Evolutionary conservation across 2,113 vertebrate genomes (phyloP).

Genomic region (Gadus chalcogrammus): DNA sequence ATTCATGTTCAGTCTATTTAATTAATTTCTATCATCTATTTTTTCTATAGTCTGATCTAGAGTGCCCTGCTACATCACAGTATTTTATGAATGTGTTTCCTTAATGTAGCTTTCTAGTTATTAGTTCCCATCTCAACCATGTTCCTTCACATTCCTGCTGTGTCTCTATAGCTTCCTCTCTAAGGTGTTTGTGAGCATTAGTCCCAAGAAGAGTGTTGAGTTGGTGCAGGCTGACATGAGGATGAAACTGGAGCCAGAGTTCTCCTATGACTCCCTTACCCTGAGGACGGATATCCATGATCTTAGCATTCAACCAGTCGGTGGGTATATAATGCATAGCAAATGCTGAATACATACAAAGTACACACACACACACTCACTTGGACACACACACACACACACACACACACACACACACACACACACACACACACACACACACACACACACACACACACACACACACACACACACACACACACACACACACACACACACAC

Average conservation of each 20-base stretch:
- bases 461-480: slow-evolving; percentile 5
- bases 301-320: slow-evolving; percentile 44
- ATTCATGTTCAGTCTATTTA: no score
- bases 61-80: no score
- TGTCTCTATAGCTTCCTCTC: slow-evolving; percentile 46
- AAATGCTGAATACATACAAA: background rate
- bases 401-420: background rate
- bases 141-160: no score
- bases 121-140: no score
- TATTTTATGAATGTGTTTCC: no score
- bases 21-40: no score
- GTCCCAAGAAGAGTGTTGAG: slow-evolving; percentile 47
- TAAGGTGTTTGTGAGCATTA: slow-evolving; percentile 47
- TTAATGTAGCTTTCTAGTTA: no score
- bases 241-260: slow-evolving; percentile 27
- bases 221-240: slow-evolving; percentile 43
- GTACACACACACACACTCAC: background rate
- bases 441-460: background rate
- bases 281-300: slow-evolving; percentile 20
- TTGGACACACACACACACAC: background rate
- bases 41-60: no score
- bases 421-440: slow-evolving; percentile 2
- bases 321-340: slow-evolving; percentile 26
- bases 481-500: slow-evolving; percentile 7
- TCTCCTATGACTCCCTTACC: slow-evolving; percentile 16